phyloP scores from a whole-genome alignment of 1,140 invertebrate genomes.

The Vanessa tameamea region DNA sequence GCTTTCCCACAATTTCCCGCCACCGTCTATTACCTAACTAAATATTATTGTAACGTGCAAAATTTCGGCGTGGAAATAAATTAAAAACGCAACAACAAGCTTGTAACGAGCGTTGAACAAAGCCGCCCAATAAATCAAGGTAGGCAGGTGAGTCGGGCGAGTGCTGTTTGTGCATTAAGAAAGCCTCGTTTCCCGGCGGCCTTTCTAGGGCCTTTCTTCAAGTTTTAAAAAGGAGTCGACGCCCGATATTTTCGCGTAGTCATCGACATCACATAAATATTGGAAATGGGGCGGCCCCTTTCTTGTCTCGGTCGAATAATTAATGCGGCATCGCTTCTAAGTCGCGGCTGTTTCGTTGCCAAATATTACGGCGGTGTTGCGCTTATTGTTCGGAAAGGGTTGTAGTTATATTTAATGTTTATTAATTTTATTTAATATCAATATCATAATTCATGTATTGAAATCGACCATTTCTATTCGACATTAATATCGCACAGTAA shows the following conservation, averaged over 20 bases:
- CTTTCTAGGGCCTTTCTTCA: conserved; percentile 78
- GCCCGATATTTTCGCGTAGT: conserved; percentile 78
- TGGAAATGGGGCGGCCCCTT: conserved; percentile 77
- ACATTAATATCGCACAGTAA: conserved; percentile 11
- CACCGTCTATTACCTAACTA: conserved; percentile 65
- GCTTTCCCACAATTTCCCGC: conserved; percentile 48
- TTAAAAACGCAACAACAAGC: conserved; percentile 80
- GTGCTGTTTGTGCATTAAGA: conserved; percentile 79
- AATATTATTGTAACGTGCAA: conserved; percentile 69
- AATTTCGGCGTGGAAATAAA: conserved; percentile 74
- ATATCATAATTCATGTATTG: neutral
- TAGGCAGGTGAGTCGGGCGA: conserved; percentile 70
- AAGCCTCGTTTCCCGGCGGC: conserved; percentile 69
- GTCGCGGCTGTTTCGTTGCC: conserved; percentile 71
- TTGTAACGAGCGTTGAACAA: conserved; percentile 77
- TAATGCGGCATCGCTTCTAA: conserved; percentile 73
- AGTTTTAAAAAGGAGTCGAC: conserved; percentile 80
- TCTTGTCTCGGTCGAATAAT: conserved; percentile 78
- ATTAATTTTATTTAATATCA: neutral
- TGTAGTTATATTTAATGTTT: conserved; percentile 1
- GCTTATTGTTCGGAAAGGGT: conserved; percentile 10
- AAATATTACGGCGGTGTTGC: conserved; percentile 56
- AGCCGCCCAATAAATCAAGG: conserved; percentile 77
- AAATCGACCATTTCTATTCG: neutral
- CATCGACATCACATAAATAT: conserved; percentile 82